Base-by-base conservation (phyloP, 2,888 invertebrate species). In the Cheiracanthium punctorium region DNA sequence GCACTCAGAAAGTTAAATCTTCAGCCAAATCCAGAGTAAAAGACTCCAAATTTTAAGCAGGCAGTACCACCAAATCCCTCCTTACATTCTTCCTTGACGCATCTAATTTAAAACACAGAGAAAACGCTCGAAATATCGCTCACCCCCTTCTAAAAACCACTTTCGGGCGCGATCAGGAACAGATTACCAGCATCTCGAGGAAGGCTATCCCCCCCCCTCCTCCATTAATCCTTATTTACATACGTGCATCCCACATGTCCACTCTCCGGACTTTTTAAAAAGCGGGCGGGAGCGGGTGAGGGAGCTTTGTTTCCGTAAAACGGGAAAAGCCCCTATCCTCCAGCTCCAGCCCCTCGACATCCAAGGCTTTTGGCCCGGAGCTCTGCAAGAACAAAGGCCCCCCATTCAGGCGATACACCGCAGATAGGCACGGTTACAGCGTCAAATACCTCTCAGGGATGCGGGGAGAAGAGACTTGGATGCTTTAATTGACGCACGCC, bases 361-460 rank as follows among this genome's bases (percentile, higher is more conserved):
- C n/a, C n/a, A 17, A 5, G 58, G 58, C 24, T 58, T 24, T 20
- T 58, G 58, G 58, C 58, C 58, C 24, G 58, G 12, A 48, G 43
- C 43, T n/a, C n/a, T 48, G 33, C 14, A 43, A 7, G 67, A 72
- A 80, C 65, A 73, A 80, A 41, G 67, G 80, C 24, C 7, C n/a
- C 71, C 72, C 20, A 77, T 77, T 70, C 69, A 77, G 43, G n/a
- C 37, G 82, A 82, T 75, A 70, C 41, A 58, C 75, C 37, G 32
- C 70, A 37, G 82, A 82, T 82, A 82, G 82, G 75, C 82, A 82
- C 82, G 82, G 75, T 37, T 64, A 41, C 71, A 58, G 71, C 75
- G 29, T 70, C 75, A 58, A 67, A 43, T 69, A 52, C 73, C 67
- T 67, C 67, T 67, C 58, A 28, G 52, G 37, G 29, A 37, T 37